Evolutionary conservation across 2,888 invertebrate genomes (phyloP), one percentile per base, ranked within the genome.

Genomic region (Meteorus colon): DNA sequence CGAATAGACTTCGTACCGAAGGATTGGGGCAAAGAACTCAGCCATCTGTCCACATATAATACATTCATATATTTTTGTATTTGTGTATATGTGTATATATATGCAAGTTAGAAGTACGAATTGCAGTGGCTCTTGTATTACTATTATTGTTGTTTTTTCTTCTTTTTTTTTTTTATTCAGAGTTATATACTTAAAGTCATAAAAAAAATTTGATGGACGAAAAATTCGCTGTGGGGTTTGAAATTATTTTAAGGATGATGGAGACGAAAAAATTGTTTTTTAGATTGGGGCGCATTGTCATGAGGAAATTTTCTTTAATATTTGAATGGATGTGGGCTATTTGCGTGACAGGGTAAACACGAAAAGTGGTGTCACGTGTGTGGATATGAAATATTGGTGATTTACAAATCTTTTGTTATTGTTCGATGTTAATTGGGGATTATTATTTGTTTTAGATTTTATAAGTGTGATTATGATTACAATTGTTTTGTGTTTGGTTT

Each of bases 1-100:
- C 79, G 78, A 79, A 80, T 79, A 76, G 76, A 78, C 80, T 78
- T 62, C 80, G 78, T 81, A 79, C 79, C 73, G 69, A 75, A 80
- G 81, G 82, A 83, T 83, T 81, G 83, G 83, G 82, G 85, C 80
- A 79, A 77, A 78, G 78, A 73, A 55, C 76, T 75, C 79, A 77
- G 84, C 88, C 88, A 88, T 88, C 88, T 88, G 88, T 87, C 86
- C 85, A 55, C 19, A 55, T 55, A 55, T n/a, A 55, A 19, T 55
- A 55, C 55, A 55, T 55, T 55, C 55, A 55, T 55, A 55, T 19
- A 19, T 55, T 55, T 55, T 55, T 6, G 79, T 83, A 82, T 84
- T 86, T 84, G 79, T 76, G 73, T 76, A 71, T 81, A 77, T 37
- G 29, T 71, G 16, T 62, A 29, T 72, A 8, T 19, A 45, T 63